Base-by-base conservation (phyloP, 2,888 invertebrate species). In the Chrysomela aeneicollis region DNA sequence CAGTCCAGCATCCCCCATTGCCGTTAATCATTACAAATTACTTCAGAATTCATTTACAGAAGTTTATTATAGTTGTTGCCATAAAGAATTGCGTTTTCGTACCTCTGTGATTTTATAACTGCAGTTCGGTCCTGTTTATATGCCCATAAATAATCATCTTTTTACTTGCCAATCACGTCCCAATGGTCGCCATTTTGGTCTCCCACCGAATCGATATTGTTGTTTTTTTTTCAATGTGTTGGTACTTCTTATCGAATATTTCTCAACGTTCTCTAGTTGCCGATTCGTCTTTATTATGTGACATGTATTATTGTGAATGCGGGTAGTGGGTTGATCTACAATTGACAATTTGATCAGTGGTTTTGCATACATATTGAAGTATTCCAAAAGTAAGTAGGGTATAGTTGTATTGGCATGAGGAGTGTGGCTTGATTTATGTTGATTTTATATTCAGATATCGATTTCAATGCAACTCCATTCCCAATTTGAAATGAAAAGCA, bases 81-180 rank as follows among this genome's bases (percentile, higher is more conserved):
- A n/a, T n/a, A n/a, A n/a, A n/a, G n/a, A n/a, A n/a, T n/a, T n/a
- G n/a, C n/a, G n/a, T n/a, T n/a, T 26, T 26, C 26, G 26, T 26
- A 26, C 26, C 6, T 26, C 4, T 42, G 10, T 15, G 3, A 4
- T n/a, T 42, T 12, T 12, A 47, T 47, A 1, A 9, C 4, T 53
- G 5, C 32, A 26, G 21, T 46, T 46, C 57, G 59, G 37, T 59
- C 59, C 59, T 59, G 50, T 17, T 42, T 15, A 22, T 32, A 21
- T 50, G 15, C n/a, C 19, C 19, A 42, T 50, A 35, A 52, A 52
- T n/a, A 32, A 21, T 51, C 9, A 59, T 12, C 52, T 61, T 68
- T 71, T 62, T 60, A 51, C 52, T 61, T 47, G 32, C 71, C 37
- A 42, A 58, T 70, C 72, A 72, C 71, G 72, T 71, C 61, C 51